Evolutionary conservation across 2,888 invertebrate genomes (phyloP).

Genomic region (Gnatocerus cornutus): DNA sequence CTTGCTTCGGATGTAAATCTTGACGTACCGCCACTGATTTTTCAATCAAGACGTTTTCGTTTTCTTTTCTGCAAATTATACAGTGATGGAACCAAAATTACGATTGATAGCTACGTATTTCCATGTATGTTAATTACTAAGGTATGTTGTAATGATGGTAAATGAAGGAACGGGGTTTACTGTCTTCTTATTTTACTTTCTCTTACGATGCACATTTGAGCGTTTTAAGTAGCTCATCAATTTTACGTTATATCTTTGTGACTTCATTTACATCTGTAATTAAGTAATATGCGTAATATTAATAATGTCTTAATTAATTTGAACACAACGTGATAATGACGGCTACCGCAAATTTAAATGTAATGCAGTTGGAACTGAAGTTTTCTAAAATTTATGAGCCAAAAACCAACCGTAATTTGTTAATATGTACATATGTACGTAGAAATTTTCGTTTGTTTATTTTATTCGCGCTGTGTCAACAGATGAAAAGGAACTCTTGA

Average conservation of each 20-base stretch:
- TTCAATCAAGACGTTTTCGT: constrained; percentile 9
- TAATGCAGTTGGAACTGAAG: constrained; percentile 1
- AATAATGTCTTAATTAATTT: constrained; percentile 29
- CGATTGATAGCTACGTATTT: not conserved
- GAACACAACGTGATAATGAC: not conserved
- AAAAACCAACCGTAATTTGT: constrained; percentile 29
- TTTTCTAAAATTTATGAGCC: constrained; percentile 42
- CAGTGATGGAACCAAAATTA: constrained; percentile 8
- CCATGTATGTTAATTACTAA: constrained; percentile 4
- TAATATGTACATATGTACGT: constrained; percentile 20
- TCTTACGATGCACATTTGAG: constrained; percentile 16
- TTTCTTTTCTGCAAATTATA: not conserved
- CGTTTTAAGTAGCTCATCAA: constrained; percentile 19
- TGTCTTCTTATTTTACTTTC: constrained; percentile 24
- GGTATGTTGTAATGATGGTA: constrained; percentile 15
- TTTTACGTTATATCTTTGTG: constrained; percentile 19
- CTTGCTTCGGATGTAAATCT: not conserved
- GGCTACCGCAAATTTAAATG: not conserved
- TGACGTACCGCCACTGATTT: constrained; percentile 9
- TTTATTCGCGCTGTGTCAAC: constrained; percentile 36
- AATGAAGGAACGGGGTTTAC: constrained; percentile 20
- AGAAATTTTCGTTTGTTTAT: constrained; percentile 46
- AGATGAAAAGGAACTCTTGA: constrained; percentile 44
- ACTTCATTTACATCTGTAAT: constrained; percentile 26
- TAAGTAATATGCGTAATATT: constrained; percentile 21